Percentiles rank a stretch among this genome's conserved stretches.
phyloP scores from a whole-genome alignment of 2,888 invertebrate genomes.

The Rhopalosiphum nymphaeae region DNA sequence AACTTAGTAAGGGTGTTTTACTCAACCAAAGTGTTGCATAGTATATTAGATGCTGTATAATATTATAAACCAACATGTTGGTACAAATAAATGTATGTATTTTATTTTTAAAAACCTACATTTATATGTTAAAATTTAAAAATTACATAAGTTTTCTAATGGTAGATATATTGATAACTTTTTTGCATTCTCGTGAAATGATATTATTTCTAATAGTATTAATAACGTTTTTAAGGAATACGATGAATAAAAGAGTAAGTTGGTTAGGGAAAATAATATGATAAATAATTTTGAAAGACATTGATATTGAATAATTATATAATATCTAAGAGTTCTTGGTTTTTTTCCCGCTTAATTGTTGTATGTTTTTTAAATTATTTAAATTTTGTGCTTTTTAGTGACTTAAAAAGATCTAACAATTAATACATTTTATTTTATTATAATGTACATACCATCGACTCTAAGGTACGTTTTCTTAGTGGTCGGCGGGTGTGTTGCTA shows the following conservation, averaged over 20 bases:
- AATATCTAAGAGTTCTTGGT: background rate
- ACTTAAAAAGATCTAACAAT: too few species aligned
- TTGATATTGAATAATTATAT: background rate
- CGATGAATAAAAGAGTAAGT: background rate
- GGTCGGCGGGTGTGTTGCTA: constrained; percentile 76
- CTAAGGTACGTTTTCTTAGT: constrained; percentile 75
- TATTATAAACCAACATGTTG: background rate
- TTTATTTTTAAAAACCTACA: background rate
- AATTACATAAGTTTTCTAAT: background rate
- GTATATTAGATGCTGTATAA: background rate
- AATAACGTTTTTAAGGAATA: background rate
- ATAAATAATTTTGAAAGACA: background rate
- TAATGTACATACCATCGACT: constrained; percentile 71
- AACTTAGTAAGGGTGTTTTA: background rate
- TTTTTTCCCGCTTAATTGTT: background rate
- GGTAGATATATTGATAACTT: background rate
- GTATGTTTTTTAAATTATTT: background rate
- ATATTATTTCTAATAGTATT: background rate
- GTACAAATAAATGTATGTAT: background rate
- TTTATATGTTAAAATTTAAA: background rate
- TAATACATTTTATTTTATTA: background rate
- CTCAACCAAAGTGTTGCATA: background rate
- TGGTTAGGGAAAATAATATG: background rate
- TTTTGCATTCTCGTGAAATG: background rate
- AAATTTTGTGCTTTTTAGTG: background rate